A percentile compares a stretch with the other conserved stretches of the same genome.
These are phyloP conservation scores for Daphoenositta chrysoptera DNA, from an alignment of 2,113 vertebrate genomes.

Conservation along the genomic window DNA sequence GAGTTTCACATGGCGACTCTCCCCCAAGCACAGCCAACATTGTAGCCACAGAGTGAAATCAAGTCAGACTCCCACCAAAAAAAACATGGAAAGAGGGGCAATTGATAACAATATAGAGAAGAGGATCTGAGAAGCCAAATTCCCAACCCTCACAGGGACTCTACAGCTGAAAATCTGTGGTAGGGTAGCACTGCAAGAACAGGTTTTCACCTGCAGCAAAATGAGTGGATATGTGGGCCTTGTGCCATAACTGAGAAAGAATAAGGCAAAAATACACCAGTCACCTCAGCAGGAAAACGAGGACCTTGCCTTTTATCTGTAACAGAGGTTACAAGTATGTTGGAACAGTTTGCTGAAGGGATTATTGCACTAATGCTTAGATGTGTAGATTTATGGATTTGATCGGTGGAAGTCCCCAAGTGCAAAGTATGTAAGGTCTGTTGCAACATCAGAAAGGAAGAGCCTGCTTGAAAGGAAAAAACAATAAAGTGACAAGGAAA, in stretches of 20 bases:
- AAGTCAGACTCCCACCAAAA: neutral
- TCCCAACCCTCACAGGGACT: neutral
- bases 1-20: neutral
- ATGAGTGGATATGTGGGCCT: neutral
- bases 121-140: neutral
- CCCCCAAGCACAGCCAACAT: neutral
- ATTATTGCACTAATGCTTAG: neutral
- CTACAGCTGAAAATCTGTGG: neutral
- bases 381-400: neutral
- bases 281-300: neutral
- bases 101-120: neutral
- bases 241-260: neutral
- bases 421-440: neutral
- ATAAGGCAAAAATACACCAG: neutral
- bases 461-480: neutral
- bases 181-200: neutral
- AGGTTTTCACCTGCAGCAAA: neutral
- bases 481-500: neutral
- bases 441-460: neutral
- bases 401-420: neutral
- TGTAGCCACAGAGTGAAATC: neutral
- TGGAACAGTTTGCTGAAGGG: neutral
- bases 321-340: neutral
- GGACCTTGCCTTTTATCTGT: neutral
- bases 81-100: neutral